Evolutionary conservation across 2,888 invertebrate genomes (phyloP).

Genomic region (Acleris holmiana): DNA sequence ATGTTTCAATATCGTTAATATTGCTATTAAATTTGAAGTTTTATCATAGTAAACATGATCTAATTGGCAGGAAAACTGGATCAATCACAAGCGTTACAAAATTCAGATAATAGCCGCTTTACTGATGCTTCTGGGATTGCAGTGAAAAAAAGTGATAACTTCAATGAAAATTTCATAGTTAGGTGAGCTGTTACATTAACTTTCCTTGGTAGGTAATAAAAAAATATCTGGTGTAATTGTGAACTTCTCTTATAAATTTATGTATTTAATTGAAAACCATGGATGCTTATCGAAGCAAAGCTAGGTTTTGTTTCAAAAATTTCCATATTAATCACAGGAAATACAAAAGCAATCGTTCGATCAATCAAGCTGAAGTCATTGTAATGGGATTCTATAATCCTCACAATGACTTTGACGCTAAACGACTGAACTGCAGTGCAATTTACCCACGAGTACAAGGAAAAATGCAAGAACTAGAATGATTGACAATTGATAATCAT

Average conservation of each 20-base stretch:
- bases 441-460: background rate
- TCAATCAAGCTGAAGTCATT: slow-evolving; percentile 47
- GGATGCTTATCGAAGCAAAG: slow-evolving; percentile 45
- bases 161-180: no score
- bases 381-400: slow-evolving; percentile 47
- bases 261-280: slow-evolving; percentile 3
- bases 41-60: no score
- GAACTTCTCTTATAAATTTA: background rate
- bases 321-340: slow-evolving; percentile 52
- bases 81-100: no score
- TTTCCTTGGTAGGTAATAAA: no score
- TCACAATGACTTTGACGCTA: slow-evolving; percentile 48
- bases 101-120: no score
- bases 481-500: background rate
- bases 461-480: background rate
- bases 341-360: slow-evolving; percentile 48
- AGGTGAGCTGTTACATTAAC: no score
- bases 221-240: no score
- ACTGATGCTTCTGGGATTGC: no score
- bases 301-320: slow-evolving; percentile 40
- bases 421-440: slow-evolving; percentile 10
- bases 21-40: no score
- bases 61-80: no score
- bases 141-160: no score
- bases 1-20: no score